Conservation (phyloP, 2,113 vertebrate genomes). For the Centrocercus urophasianus region DNA sequence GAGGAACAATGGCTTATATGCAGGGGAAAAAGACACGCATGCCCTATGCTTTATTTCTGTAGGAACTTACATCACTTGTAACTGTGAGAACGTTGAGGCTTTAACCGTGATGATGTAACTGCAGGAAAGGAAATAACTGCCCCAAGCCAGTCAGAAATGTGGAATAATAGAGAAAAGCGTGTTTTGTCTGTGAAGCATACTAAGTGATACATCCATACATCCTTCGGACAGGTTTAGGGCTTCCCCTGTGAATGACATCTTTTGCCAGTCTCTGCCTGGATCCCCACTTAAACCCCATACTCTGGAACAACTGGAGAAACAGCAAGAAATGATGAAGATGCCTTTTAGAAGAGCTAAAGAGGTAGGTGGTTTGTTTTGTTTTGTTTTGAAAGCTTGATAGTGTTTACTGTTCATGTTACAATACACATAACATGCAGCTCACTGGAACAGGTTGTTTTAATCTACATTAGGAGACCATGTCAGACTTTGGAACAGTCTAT, state of each 20-base stretch:
- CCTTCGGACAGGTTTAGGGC: conserved; percentile 84
- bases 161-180: not conserved
- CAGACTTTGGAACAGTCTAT: not conserved
- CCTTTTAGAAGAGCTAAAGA: conserved; percentile 86
- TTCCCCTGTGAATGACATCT: conserved; percentile 96
- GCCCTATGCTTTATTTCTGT: not conserved
- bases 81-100: not conserved
- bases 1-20: not conserved
- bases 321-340: conserved; percentile 89
- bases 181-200: accelerated
- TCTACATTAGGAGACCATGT: not conserved
- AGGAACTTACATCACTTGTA: not conserved
- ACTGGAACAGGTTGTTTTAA: not conserved
- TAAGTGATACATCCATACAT: not conserved
- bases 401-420: not conserved
- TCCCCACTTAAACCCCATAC: conserved; percentile 91
- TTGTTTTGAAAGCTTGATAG: not conserved
- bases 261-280: conserved; percentile 92
- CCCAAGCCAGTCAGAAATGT: not conserved
- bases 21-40: not conserved
- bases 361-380: conserved; percentile 59
- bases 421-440: not conserved
- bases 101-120: not conserved
- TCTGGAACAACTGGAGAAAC: conserved; percentile 87
- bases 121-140: not conserved